A percentile compares a stretch with the other conserved stretches of the same genome.
These are phyloP conservation scores for Cryptoprocta ferox DNA, from an alignment of 2,797 vertebrate species.

Conservation along the genomic window DNA sequence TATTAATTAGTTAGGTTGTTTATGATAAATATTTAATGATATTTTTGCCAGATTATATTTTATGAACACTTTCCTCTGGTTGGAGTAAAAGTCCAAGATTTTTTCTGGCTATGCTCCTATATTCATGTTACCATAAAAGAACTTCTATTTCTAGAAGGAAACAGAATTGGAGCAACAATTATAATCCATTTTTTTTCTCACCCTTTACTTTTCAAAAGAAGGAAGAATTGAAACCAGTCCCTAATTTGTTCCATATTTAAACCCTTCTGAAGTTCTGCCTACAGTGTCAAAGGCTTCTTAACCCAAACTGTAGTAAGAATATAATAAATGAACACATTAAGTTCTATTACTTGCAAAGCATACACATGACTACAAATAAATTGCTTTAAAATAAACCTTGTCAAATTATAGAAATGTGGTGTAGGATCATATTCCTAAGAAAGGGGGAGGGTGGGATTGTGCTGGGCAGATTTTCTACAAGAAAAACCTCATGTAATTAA, in stretches of 20 bases:
- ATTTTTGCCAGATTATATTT: not conserved
- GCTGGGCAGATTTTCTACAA: constrained; percentile 74
- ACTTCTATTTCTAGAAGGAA: not conserved
- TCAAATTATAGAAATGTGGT: not conserved
- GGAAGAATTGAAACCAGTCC: not conserved
- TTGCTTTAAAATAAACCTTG: constrained; percentile 53
- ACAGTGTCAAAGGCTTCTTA: not conserved
- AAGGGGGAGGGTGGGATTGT: constrained; percentile 36
- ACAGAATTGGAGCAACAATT: not conserved
- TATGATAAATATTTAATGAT: not conserved
- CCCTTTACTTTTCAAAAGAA: not conserved
- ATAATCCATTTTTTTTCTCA: not conserved
- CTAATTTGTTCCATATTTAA: not conserved
- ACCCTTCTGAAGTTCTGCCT: not conserved
- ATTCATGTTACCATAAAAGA: not conserved
- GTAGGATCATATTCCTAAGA: not conserved
- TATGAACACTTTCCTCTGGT: not conserved
- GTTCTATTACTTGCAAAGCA: constrained; percentile 17
- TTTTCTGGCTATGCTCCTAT: not conserved
- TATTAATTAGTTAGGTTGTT: not conserved
- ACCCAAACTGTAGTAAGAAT: not conserved
- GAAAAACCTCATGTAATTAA: constrained; percentile 84
- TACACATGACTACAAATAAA: constrained; percentile 36
- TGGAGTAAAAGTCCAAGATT: not conserved
- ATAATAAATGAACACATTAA: not conserved